Evolutionary conservation across 2,113 vertebrate species (phyloP), one percentile per base, ranked within the genome.

Genomic region (Centrocercus urophasianus): DNA sequence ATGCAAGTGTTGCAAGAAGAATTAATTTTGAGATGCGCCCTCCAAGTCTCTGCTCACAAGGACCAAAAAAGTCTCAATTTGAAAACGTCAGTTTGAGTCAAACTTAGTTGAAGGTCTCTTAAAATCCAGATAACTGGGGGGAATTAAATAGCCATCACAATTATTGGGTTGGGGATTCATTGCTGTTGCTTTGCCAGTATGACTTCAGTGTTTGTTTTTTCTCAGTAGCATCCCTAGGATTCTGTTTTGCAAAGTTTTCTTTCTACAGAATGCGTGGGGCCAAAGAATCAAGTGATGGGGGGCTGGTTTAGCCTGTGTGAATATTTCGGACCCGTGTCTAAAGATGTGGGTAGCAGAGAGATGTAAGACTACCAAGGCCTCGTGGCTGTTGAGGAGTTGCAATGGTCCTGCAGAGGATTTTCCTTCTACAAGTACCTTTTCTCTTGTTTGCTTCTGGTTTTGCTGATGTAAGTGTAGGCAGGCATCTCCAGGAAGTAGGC

Each of bases 371-470:
- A 12, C 18, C 1, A 1, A 79, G 67, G 74, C 61, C 43, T 66
- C 57, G 66, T 76, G 25, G 45, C 45, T 95, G n/a, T 1, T 11
- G 3, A 40, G 32, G 43, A 54, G 8, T 65, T 70, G 48, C 21
- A 10, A 19, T 20, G 38, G 69, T 86, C 52, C 72, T 75, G 57
- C 72, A 36, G 79, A 95, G 66, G 88, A 20, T 60, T 61, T 80
- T 71, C 28, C 83, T 57, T 72, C 24, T 77, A n/a, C 5, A 15
- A 61, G 4, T 56, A 69, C 60, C 81, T 90, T 90, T 85, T 85
- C 70, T 92, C 42, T 89, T 73, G 67, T 77, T 96, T 92, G 70
- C 70, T 89, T 96, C 92, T 91, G 91, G 81, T 95, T 95, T 86
- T 96, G 86, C 88, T 96, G 95, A 93, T 38, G 52, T 56, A 45